Conservation (phyloP, 2,888 invertebrate species). For the Linhomoeus sp. region DNA sequence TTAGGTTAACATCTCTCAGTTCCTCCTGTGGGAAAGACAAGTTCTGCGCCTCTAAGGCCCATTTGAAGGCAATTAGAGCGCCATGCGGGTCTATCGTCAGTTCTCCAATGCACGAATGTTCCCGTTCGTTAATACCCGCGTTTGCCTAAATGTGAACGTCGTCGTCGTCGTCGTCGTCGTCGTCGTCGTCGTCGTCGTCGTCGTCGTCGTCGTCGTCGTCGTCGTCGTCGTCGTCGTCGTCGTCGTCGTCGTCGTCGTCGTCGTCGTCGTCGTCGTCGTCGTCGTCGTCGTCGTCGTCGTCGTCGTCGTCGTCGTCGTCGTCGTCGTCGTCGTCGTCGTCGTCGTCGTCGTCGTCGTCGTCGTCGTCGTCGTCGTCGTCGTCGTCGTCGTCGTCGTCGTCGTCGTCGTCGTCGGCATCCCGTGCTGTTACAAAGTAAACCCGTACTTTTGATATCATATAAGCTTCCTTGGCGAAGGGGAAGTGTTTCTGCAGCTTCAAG, state of each 20-base stretch:
- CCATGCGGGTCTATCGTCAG: no score
- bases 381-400: not conserved
- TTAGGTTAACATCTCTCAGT: no score
- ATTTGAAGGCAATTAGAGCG: no score
- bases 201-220: slow-evolving; percentile 1
- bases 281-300: not conserved
- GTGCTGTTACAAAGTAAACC: no score
- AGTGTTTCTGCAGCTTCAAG: no score
- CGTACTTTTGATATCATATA: no score
- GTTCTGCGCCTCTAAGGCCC: no score
- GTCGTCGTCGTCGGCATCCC: not conserved
- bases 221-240: not conserved
- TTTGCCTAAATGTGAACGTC: not conserved
- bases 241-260: not conserved
- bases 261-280: not conserved
- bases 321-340: not conserved
- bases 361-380: not conserved
- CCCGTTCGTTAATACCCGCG: not conserved
- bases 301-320: not conserved
- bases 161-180: not conserved
- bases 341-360: not conserved
- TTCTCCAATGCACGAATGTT: no score
- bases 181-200: not conserved
- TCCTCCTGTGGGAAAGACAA: no score
- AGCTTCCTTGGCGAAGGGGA: no score